Conservation (phyloP, 1,140 invertebrate species). For the Drosophila lacertosa region DNA sequence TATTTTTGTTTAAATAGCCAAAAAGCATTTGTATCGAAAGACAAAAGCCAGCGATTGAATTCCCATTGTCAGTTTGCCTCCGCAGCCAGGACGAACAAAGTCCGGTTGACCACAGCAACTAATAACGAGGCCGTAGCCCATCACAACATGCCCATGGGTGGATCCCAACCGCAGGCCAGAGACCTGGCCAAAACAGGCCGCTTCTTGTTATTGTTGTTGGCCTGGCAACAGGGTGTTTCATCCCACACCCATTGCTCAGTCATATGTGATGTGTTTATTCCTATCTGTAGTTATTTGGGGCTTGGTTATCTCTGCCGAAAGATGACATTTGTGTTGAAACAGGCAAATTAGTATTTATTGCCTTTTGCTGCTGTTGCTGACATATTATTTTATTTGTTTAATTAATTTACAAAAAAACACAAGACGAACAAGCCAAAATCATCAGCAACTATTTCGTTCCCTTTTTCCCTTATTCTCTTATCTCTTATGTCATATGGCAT, state of each 20-base stretch:
- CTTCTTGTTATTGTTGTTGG: neutral
- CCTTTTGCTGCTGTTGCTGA: constrained; percentile 70
- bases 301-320: constrained; percentile 67
- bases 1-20: constrained; percentile 18
- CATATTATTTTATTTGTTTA: constrained; percentile 83
- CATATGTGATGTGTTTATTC: constrained; percentile 1
- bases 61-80: neutral
- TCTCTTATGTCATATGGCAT: constrained; percentile 61
- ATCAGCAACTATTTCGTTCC: constrained; percentile 20
- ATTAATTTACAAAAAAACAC: constrained; percentile 78
- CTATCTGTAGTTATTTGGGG: constrained; percentile 6
- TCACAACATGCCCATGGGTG: constrained; percentile 1
- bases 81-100: neutral
- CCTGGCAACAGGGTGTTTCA: constrained; percentile 16
- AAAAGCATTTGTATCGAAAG: neutral
- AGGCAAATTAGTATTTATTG: constrained; percentile 83
- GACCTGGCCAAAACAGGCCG: neutral
- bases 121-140: constrained; percentile 14
- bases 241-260: neutral
- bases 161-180: neutral
- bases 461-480: too few relatives aligned
- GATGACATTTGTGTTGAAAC: constrained; percentile 82
- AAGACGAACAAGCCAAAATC: constrained; percentile 65
- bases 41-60: constrained; percentile 17
- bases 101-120: constrained; percentile 22